Conservation (phyloP, 2,113 vertebrate genomes). For the Rhipidura dahli region DNA sequence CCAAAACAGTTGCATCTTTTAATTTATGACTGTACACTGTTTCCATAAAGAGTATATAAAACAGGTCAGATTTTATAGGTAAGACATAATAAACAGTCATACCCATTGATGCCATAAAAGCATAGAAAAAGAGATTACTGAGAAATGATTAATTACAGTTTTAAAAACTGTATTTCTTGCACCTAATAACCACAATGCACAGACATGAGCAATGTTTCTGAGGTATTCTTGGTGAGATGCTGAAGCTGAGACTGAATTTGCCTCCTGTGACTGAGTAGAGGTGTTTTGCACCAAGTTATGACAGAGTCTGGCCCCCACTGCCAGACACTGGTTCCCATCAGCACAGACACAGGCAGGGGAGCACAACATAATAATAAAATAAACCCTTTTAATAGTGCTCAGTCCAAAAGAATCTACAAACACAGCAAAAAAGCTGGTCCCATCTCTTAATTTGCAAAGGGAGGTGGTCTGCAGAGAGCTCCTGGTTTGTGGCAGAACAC, state of each 20-base stretch:
- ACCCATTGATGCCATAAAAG: slow-evolving; percentile 66
- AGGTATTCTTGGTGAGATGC: slow-evolving; percentile 18
- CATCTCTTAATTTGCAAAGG: neutral
- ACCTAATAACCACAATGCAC: slow-evolving; percentile 42
- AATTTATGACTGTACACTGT: slow-evolving; percentile 70
- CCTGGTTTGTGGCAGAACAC: neutral
- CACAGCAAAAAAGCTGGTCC: neutral
- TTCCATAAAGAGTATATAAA: slow-evolving; percentile 78
- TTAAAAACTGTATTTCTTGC: slow-evolving; percentile 64
- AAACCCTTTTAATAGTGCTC: neutral
- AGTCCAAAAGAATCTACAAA: neutral
- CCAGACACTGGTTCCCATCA: neutral
- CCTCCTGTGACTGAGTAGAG: neutral
- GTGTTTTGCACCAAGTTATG: neutral
- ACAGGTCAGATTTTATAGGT: slow-evolving; percentile 72
- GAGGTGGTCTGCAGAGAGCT: neutral
- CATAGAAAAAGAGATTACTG: slow-evolving; percentile 61
- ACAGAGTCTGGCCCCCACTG: neutral
- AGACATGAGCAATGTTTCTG: slow-evolving; percentile 44
- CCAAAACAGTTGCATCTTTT: slow-evolving; percentile 78
- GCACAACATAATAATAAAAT: neutral
- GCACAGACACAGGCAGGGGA: neutral
- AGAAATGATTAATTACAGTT: slow-evolving; percentile 71
- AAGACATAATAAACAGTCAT: slow-evolving; percentile 72
- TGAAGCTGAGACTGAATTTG: neutral